These are phyloP conservation scores for Smutsia gigantea DNA, from an alignment of 2,797 vertebrate genomes.

Conservation along the genomic window DNA sequence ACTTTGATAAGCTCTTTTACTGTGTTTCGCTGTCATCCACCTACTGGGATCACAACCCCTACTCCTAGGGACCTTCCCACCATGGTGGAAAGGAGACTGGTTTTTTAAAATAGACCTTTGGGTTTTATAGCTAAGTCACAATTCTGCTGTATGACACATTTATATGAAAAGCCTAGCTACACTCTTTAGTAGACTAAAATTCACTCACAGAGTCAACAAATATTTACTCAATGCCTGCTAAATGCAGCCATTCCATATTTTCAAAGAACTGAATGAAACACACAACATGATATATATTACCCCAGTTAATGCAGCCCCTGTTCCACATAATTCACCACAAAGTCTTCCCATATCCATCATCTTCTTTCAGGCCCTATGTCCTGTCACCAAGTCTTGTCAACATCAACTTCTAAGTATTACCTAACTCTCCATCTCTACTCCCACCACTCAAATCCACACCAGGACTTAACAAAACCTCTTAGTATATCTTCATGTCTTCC, in stretches of 20 bases:
- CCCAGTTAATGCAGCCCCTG: background rate
- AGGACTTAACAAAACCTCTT: background rate
- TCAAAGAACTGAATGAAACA: slow-evolving; percentile 65
- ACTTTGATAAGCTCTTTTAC: slow-evolving; percentile 57
- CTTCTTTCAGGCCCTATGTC: background rate
- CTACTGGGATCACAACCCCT: slow-evolving; percentile 61
- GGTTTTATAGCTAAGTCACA: slow-evolving; percentile 74
- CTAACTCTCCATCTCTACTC: background rate
- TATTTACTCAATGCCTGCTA: slow-evolving; percentile 61
- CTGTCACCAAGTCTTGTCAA: slow-evolving; percentile 3
- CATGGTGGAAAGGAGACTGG: slow-evolving; percentile 53
- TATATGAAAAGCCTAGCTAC: slow-evolving; percentile 60
- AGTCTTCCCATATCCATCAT: background rate
- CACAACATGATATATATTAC: slow-evolving; percentile 55
- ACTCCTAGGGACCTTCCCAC: slow-evolving; percentile 41
- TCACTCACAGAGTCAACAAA: slow-evolving; percentile 73
- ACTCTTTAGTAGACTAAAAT: slow-evolving; percentile 71
- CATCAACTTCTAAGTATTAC: background rate
- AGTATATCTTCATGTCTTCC: background rate
- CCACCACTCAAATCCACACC: background rate
- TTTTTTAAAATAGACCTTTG: slow-evolving; percentile 74
- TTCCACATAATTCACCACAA: slow-evolving; percentile 18
- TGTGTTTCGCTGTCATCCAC: slow-evolving; percentile 67
- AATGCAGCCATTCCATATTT: slow-evolving; percentile 65
- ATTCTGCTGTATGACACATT: slow-evolving; percentile 71